phyloP scores from a whole-genome alignment of 2,888 invertebrate genomes.

The Drosophila helvetica region DNA sequence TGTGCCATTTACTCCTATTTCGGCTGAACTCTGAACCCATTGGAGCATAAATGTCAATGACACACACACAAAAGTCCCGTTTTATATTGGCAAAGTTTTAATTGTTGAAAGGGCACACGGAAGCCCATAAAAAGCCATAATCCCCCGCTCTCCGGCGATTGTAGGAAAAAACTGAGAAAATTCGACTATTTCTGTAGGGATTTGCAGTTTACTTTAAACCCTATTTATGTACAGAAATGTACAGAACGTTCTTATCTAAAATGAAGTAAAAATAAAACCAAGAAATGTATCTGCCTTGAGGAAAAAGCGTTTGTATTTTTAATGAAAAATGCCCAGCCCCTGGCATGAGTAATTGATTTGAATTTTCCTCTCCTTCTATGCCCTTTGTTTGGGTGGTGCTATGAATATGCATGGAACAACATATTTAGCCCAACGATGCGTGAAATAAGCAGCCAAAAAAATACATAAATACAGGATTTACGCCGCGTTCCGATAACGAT shows the following conservation, averaged over 20 bases:
- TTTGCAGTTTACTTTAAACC: no score
- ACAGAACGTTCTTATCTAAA: background rate
- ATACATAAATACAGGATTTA: slow-evolving; percentile 71
- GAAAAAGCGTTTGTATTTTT: no score
- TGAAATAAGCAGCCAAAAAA: slow-evolving; percentile 68
- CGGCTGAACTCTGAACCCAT: slow-evolving; percentile 24
- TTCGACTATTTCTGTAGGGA: no score
- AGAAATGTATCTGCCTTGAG: no score
- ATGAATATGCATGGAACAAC: slow-evolving; percentile 45
- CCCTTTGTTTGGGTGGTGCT: background rate
- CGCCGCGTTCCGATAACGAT: slow-evolving; percentile 54
- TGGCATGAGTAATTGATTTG: slow-evolving; percentile 28
- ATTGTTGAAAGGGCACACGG: background rate
- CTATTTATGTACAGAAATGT: no score
- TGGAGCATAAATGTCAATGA: slow-evolving; percentile 52
- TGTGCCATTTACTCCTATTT: slow-evolving; percentile 1
- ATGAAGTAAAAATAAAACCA: background rate
- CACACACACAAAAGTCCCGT: slow-evolving; percentile 13
- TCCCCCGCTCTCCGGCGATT: no score
- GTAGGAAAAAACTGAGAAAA: no score
- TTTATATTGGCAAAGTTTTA: background rate
- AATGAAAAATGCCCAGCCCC: background rate
- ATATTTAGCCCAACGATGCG: slow-evolving; percentile 54
- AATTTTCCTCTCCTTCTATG: slow-evolving; percentile 10
- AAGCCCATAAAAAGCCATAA: no score